Evolutionary conservation across 2,888 invertebrate species (phyloP), one percentile per base, ranked within the genome.

Genomic region (Microdon myrmicae): DNA sequence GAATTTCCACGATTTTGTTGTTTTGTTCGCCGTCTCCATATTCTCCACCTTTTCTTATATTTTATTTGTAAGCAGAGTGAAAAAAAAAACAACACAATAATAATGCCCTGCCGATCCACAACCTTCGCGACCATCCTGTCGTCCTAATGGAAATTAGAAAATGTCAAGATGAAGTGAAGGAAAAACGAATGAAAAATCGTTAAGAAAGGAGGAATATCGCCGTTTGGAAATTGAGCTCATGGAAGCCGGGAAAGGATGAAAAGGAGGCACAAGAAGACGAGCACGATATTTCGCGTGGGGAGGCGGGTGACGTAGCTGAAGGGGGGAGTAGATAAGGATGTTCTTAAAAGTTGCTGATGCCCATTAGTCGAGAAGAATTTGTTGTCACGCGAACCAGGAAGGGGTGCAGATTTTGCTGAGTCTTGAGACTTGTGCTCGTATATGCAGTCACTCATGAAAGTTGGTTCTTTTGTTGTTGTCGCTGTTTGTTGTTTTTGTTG

Each of bases 361-460:
- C 64, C 64, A 64, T 64, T 64, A 64, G 64, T 58, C 47, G 37
- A 53, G 64, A 64, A 64, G 64, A 58, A 53, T 64, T 64, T 61
- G 55, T 39, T 58, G 38, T 51, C 23, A 53, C 64, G 64, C 53
- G 58, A 58, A 58, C 51, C 47, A 38, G 43, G 34, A 64, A 51
- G 51, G 64, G 45, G 47, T 58, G 51, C 58, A 29, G 43, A 53
- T 41, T 58, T 45, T 26, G 31, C 41, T 23, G 45, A 38, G 25
- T 58, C 49, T 20, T 28, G n/a, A 7, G 5, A 14, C 22, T 8
- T 43, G 31, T 44, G 8, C 20, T 7, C 39, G 7, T 13, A 3
- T 45, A 32, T 29, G 35, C 58, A 64, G 58, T n/a, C n/a, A n/a
- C n/a, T n/a, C n/a, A 56, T 64, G 38, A 64, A 64, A 58, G 58